A percentile compares a stretch with the other conserved stretches of the same genome.
Evolutionary conservation across 2,113 vertebrate genomes (phyloP).

Genomic region (Astatoreochromis straeleni): DNA sequence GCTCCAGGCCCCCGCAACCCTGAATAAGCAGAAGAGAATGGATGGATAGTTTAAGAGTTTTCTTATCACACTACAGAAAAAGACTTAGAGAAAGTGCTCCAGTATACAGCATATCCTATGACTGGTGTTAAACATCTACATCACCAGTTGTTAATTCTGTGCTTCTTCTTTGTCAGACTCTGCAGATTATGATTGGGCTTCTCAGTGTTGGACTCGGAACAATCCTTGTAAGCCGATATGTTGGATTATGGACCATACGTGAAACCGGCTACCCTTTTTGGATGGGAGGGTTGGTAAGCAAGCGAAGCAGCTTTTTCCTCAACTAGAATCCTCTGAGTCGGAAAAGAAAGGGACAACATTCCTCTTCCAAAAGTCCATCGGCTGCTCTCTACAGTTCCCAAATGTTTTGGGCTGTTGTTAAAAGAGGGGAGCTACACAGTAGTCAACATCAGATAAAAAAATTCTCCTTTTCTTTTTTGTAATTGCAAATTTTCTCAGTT

Average conservation of each 20-base stretch:
- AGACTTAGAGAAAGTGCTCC: background rate
- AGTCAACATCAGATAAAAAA: background rate
- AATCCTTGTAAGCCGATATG: rapidly evolving
- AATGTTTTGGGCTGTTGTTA: background rate
- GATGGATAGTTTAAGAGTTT: background rate
- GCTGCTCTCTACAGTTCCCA: background rate
- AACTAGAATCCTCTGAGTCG: background rate
- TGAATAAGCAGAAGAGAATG: background rate
- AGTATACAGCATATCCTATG: background rate
- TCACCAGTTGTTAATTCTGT: background rate
- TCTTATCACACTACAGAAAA: background rate
- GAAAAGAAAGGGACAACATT: background rate
- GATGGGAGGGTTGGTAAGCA: constrained; percentile 54
- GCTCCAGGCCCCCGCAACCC: rapidly evolving
- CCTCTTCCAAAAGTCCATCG: background rate
- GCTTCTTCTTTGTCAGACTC: constrained; percentile 22
- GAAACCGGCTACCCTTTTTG: background rate
- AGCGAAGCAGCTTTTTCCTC: background rate
- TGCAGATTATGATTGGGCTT: constrained; percentile 63
- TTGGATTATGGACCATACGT: rapidly evolving
- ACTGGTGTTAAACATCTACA: background rate
- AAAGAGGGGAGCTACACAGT: background rate
- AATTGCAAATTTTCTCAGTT: rapidly evolving
- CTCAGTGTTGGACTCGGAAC: constrained; percentile 37
- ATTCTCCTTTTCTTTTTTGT: rapidly evolving